phyloP scores from a whole-genome alignment of 2,888 invertebrate species.

The Clistopyga incitator region DNA sequence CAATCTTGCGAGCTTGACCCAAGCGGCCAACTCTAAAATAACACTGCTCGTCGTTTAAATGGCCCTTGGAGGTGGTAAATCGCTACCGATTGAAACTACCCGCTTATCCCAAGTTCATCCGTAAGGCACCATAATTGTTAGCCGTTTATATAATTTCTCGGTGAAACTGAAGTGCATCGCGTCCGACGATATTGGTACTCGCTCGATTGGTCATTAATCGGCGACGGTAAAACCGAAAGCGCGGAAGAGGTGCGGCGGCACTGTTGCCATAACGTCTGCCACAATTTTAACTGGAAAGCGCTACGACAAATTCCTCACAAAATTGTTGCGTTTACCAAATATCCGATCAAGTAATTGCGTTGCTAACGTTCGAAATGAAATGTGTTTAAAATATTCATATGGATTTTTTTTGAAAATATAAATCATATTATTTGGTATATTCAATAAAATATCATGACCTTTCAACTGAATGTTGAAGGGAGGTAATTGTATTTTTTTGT shows the following conservation, averaged over 20 bases:
- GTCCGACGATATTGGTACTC: neutral
- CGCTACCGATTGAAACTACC: neutral
- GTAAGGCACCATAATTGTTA: neutral
- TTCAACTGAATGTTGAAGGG: too few species aligned
- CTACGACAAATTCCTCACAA: slow-evolving; percentile 12
- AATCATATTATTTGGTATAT: too few species aligned
- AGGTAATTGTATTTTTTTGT: too few species aligned
- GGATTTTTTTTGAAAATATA: too few species aligned
- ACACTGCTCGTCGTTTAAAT: slow-evolving; percentile 41
- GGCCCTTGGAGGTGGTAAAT: neutral
- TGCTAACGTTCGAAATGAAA: neutral
- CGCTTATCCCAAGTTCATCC: neutral
- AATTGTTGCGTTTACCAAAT: slow-evolving; percentile 21
- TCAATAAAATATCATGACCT: too few species aligned
- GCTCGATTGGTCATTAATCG: slow-evolving; percentile 14
- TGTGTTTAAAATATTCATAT: too few species aligned
- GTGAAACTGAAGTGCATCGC: neutral
- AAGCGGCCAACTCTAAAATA: slow-evolving; percentile 76
- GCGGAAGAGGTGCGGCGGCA: slow-evolving; percentile 55
- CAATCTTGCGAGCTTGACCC: slow-evolving; percentile 71
- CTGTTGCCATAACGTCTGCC: neutral
- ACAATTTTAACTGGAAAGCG: neutral
- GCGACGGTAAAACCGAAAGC: neutral
- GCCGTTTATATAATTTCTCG: slow-evolving; percentile 4
- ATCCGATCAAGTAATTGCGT: neutral